phyloP scores from a whole-genome alignment of 2,113 vertebrate genomes.

The Agelaius phoeniceus region DNA sequence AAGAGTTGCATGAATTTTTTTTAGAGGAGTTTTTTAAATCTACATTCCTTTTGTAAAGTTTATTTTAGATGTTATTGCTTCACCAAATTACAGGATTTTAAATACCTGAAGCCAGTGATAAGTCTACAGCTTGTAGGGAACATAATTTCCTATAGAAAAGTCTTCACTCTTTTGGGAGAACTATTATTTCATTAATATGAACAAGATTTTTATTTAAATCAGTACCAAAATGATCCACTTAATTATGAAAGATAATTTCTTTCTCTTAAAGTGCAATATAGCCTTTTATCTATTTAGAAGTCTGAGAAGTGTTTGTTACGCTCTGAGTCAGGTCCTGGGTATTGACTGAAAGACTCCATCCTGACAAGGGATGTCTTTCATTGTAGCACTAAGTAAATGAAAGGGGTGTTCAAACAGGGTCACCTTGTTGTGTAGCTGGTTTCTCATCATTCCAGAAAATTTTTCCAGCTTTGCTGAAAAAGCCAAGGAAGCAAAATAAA shows the following conservation, averaged over 20 bases:
- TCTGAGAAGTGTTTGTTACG: neutral
- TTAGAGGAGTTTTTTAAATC: neutral
- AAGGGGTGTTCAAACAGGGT: neutral
- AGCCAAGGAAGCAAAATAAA: neutral
- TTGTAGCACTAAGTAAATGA: neutral
- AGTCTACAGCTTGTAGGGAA: neutral
- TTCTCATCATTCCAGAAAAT: neutral
- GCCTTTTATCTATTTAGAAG: neutral
- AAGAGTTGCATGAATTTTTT: fast-evolving
- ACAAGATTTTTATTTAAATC: neutral
- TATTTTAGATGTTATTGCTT: neutral
- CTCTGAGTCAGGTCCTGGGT: neutral
- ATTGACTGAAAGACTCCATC: neutral
- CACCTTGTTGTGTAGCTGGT: neutral
- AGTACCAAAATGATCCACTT: neutral
- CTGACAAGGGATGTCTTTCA: neutral
- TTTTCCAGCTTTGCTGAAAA: neutral
- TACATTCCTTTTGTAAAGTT: neutral
- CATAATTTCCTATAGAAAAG: neutral
- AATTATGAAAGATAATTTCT: neutral
- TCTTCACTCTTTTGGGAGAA: neutral
- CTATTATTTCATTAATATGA: neutral
- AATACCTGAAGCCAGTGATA: neutral
- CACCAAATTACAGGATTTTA: neutral
- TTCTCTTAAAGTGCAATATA: neutral